phyloP scores from a whole-genome alignment of 2,113 vertebrate genomes.

The Tamias sibiricus region DNA sequence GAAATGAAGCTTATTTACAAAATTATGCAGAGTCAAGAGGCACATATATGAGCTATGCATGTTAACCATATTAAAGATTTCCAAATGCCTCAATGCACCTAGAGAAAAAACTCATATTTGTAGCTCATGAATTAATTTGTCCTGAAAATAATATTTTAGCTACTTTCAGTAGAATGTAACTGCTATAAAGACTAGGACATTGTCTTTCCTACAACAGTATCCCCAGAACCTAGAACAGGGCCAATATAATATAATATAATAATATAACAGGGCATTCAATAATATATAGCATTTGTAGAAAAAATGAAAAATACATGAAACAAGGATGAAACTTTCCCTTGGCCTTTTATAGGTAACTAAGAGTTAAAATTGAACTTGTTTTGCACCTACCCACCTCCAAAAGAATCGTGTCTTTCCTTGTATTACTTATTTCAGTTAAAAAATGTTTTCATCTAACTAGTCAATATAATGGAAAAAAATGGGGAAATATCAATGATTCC shows the following conservation, averaged over 20 bases:
- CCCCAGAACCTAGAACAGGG: not conserved
- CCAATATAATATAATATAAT: not conserved
- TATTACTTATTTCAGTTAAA: not conserved
- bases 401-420: not conserved
- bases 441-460: not conserved
- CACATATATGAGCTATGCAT: not conserved
- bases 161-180: not conserved
- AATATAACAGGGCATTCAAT: not conserved
- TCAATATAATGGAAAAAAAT: not conserved
- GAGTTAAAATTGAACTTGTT: not conserved
- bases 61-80: not conserved
- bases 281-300: not conserved
- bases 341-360: not conserved
- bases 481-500: not conserved
- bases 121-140: not conserved
- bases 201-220: not conserved
- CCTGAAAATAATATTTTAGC: constrained; percentile 16
- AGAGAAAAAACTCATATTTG: not conserved
- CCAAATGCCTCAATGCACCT: not conserved
- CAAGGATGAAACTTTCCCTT: not conserved
- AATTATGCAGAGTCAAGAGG: not conserved
- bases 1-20: not conserved
- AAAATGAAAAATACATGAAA: not conserved
- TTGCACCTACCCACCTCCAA: not conserved
- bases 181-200: not conserved